Evolutionary conservation across 1,140 invertebrate species (phyloP).

Genomic region (Philopotamus ludificatus): DNA sequence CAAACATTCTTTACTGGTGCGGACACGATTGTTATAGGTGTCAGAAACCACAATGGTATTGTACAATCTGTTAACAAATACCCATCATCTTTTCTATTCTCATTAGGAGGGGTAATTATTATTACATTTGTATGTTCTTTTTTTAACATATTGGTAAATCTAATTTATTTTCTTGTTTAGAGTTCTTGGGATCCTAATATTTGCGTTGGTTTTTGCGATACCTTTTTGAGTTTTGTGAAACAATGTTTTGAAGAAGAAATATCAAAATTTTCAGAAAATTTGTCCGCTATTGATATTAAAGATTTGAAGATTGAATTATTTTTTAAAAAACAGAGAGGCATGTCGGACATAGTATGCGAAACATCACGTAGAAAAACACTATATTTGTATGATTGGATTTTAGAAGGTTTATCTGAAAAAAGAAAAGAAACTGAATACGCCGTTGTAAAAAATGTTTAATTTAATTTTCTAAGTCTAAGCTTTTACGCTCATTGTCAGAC

Average conservation of each 20-base stretch:
- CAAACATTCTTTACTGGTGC: conserved; percentile 72
- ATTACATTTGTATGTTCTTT: too few species aligned
- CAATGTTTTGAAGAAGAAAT: conserved; percentile 25
- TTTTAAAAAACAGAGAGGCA: too few species aligned
- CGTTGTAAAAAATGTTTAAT: too few species aligned
- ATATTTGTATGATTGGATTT: too few species aligned
- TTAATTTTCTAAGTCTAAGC: too few species aligned
- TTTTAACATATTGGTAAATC: neutral
- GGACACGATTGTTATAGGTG: conserved; percentile 66
- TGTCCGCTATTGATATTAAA: too few species aligned
- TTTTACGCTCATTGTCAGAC: too few species aligned
- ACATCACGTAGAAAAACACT: too few species aligned
- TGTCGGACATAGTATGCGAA: too few species aligned
- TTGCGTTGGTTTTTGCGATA: conserved; percentile 29
- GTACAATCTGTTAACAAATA: conserved; percentile 56
- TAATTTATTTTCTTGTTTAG: conserved; percentile 22
- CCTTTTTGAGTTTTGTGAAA: conserved; percentile 26
- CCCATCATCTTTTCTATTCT: conserved; percentile 44
- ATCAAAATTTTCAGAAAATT: neutral
- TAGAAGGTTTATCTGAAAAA: too few species aligned
- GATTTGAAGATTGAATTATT: too few species aligned
- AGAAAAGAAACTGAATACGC: too few species aligned
- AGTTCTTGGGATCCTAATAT: conserved; percentile 26
- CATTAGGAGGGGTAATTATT: conserved; percentile 6
- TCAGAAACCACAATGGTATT: conserved; percentile 64